These are phyloP conservation scores for Aurelia sp. DNA, from an alignment of 30 jellyfish, hydroid and myxozoan species.

Conservation along the genomic window DNA sequence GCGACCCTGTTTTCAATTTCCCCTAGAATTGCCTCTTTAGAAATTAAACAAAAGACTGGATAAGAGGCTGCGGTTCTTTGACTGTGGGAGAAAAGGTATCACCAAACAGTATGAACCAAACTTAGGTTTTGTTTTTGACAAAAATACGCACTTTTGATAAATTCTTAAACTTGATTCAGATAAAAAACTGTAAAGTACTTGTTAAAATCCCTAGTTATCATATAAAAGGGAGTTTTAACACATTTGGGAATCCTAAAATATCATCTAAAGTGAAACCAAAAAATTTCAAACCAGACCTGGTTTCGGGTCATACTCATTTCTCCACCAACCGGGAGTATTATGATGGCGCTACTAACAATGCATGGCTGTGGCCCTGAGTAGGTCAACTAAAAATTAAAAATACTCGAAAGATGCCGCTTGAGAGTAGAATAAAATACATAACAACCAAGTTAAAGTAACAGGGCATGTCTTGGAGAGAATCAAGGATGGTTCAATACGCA, in stretches of 20 bases:
- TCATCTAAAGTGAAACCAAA: too few species aligned
- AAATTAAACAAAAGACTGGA: conserved; percentile 44
- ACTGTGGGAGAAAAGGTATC: conserved; percentile 60
- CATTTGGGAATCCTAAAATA: too few species aligned
- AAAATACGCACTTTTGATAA: background rate
- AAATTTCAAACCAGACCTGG: background rate
- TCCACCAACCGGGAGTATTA: conserved; percentile 17
- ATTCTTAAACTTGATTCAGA: background rate
- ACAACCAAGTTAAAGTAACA: conserved; percentile 12
- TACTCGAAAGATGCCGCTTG: conserved; percentile 34
- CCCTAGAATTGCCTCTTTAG: conserved; percentile 77
- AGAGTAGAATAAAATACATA: background rate
- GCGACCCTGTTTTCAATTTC: conserved; percentile 34
- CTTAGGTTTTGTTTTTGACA: background rate
- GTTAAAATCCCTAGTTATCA: too few species aligned
- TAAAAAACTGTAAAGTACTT: too few species aligned
- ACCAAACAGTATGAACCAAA: background rate
- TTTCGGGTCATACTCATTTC: background rate
- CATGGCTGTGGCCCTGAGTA: conserved; percentile 40
- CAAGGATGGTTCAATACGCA: conserved; percentile 69
- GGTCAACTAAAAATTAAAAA: conserved; percentile 10
- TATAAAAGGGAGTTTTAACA: too few species aligned
- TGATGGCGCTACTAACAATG: conserved; percentile 76
- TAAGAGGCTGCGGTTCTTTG: conserved; percentile 81
- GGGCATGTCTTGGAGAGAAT: conserved; percentile 62